Conservation (phyloP, 2,113 vertebrate genomes). For the Centropristis striata region DNA sequence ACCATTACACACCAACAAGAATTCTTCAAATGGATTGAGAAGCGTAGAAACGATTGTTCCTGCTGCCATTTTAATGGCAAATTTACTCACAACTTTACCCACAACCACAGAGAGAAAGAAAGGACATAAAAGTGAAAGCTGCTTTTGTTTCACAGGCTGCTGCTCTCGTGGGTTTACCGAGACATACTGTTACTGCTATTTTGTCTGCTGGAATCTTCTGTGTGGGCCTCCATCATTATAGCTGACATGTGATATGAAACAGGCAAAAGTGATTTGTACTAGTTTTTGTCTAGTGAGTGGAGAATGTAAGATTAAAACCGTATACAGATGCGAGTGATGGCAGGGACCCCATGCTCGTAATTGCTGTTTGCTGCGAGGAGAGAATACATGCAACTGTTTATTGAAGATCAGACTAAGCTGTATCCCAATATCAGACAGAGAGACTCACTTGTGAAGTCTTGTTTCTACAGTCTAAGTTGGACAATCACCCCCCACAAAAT, state of each 20-base stretch:
- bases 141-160: slow-evolving; percentile 77
- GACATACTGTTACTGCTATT: slow-evolving; percentile 66
- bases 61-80: slow-evolving; percentile 77
- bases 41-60: slow-evolving; percentile 53
- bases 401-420: slow-evolving; percentile 8
- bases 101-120: slow-evolving; percentile 52
- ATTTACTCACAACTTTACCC: slow-evolving; percentile 71
- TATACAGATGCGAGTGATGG: slow-evolving; percentile 45
- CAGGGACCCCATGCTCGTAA: slow-evolving; percentile 53
- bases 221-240: slow-evolving; percentile 81
- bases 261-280: slow-evolving; percentile 75
- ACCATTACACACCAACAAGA: slow-evolving; percentile 52
- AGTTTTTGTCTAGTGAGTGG: slow-evolving; percentile 51
- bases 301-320: slow-evolving; percentile 68
- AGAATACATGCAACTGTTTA: slow-evolving; percentile 22
- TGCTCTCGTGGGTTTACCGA: slow-evolving; percentile 76
- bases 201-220: slow-evolving; percentile 70
- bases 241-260: slow-evolving; percentile 80
- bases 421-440: slow-evolving; percentile 1
- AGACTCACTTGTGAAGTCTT: neutral
- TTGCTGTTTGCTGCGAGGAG: slow-evolving; percentile 55
- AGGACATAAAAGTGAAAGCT: slow-evolving; percentile 71
- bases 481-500: neutral
- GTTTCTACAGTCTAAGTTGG: neutral
- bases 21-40: slow-evolving; percentile 69